Evolutionary conservation across 2,113 vertebrate species (phyloP).

Genomic region (Coreoperca whiteheadi): DNA sequence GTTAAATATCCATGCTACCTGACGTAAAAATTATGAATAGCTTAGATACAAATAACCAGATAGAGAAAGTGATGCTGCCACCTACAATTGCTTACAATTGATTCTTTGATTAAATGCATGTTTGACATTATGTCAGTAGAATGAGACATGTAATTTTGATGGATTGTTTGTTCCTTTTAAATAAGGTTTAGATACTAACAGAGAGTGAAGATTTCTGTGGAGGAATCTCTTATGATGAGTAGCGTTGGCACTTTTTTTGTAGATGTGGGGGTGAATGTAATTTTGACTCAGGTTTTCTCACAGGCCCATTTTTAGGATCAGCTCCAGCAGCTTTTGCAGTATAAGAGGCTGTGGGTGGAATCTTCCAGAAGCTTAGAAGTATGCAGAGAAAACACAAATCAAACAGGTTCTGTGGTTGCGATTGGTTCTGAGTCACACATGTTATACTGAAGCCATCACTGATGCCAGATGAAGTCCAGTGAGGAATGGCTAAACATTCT

Average conservation of each 20-base stretch:
- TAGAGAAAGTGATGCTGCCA: not conserved
- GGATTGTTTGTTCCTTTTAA: not conserved
- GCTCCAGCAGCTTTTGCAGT: conserved; percentile 17
- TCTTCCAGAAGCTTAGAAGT: conserved; percentile 10
- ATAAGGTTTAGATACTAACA: not conserved
- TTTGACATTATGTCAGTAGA: not conserved
- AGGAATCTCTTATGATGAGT: conserved; percentile 3
- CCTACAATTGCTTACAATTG: not conserved
- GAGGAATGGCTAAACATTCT: conserved; percentile 38
- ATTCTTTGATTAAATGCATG: not conserved
- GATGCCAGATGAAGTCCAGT: conserved; percentile 64
- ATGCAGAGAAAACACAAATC: conserved; percentile 22
- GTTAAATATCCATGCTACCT: not conserved
- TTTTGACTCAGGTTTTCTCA: conserved; percentile 26
- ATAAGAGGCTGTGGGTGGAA: conserved; percentile 28
- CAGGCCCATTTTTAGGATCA: conserved; percentile 12
- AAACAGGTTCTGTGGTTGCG: not conserved
- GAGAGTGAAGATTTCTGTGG: not conserved
- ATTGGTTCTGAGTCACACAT: not conserved
- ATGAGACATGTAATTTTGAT: not conserved
- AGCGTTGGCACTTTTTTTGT: conserved; percentile 8
- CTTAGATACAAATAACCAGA: too few species aligned
- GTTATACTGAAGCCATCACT: conserved; percentile 15
- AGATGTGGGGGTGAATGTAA: conserved; percentile 7
- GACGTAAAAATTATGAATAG: not conserved